Evolutionary conservation across 2,888 invertebrate species (phyloP), one percentile per base, ranked within the genome.

Genomic region (Ornithoptera alexandrae): DNA sequence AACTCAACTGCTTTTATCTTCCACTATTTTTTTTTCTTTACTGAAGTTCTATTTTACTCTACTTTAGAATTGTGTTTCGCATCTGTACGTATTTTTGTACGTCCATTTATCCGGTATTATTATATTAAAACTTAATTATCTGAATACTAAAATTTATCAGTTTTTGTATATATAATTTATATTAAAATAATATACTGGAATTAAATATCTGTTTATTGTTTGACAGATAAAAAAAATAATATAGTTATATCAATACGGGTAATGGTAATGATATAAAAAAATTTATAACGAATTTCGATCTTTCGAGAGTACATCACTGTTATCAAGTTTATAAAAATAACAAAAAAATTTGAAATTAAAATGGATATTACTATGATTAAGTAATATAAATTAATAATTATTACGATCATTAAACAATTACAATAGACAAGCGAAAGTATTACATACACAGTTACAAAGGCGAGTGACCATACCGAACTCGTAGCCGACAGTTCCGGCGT

Each of bases 401-500:
- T 63, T 53, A 50, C 17, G 24, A 56, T 8, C 30, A 66, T 50
- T 50, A 59, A 36, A 12, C 3, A 59, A 58, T 65, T 59, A 46
- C 22, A 18, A 63, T 17, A 42, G 17, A 22, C n/a, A 53, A 50
- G 60, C 22, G 6, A 57, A 22, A 22, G 22, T 42, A 36, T 63
- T 30, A 18, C 18, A 65, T 20, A 63, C 53, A 74, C 58, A 66
- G 58, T 62, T 71, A 68, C 60, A 69, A 72, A 69, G 42, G 56
- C 62, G 64, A 71, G 71, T 72, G 73, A 68, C 73, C 74, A 59
- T 63, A n/a, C 64, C 39, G 70, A 72, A 77, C 74, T 73, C 72
- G 74, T 71, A 72, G 64, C 72, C 72, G 78, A 74, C 77, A 74
- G 76, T 74, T 73, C 73, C 76, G 72, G 74, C 82, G 84, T 84